phyloP scores from a whole-genome alignment of 1,140 invertebrate genomes.

The Leptonema lineaticorne region DNA sequence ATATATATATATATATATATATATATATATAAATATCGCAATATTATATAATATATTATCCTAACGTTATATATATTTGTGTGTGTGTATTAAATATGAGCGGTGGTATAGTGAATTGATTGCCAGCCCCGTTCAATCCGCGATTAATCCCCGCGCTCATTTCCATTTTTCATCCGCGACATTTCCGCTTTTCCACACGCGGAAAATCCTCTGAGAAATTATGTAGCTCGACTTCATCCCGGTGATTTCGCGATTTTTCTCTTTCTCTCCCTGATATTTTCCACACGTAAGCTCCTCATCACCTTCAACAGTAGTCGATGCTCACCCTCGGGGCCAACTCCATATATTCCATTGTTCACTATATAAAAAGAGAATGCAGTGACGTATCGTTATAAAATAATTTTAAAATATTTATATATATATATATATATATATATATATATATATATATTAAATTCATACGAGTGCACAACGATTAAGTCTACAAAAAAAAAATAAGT shows the following conservation, averaged over 20 bases:
- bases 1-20: too few species aligned
- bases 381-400: too few species aligned
- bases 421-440: too few species aligned
- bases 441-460: too few species aligned
- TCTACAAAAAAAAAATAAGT: too few species aligned
- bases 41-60: too few species aligned
- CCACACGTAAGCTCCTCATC: slow-evolving; percentile 36
- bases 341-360: not conserved
- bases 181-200: slow-evolving; percentile 27
- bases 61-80: too few species aligned
- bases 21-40: too few species aligned
- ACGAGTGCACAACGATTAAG: too few species aligned
- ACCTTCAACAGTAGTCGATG: slow-evolving; percentile 15
- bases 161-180: slow-evolving; percentile 24
- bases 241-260: not conserved
- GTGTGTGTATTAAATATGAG: too few species aligned
- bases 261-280: slow-evolving; percentile 8
- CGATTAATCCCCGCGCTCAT: slow-evolving; percentile 24
- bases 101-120: slow-evolving; percentile 10
- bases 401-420: too few species aligned
- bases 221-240: slow-evolving; percentile 12
- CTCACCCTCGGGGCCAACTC: not conserved
- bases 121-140: slow-evolving; percentile 19
- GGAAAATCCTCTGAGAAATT: slow-evolving; percentile 28
- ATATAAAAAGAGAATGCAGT: too few species aligned